A percentile compares a stretch with the other conserved stretches of the same genome.
Conservation (phyloP, 2,113 vertebrate genomes). For the Thunnus thynnus region DNA sequence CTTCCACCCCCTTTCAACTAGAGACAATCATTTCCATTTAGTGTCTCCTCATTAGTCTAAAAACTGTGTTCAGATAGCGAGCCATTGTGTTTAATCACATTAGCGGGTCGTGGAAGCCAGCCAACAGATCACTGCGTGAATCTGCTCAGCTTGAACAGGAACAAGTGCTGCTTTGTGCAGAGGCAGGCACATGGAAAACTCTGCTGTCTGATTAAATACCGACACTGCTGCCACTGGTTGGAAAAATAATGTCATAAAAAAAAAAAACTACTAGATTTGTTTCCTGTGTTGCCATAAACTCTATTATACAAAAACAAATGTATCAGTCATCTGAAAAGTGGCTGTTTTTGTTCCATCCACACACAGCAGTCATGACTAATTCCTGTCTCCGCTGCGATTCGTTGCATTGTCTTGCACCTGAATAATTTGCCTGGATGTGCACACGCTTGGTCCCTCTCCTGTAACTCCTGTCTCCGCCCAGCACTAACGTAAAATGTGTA, state of each 20-base stretch:
- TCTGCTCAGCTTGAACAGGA: neutral
- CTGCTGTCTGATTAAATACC: neutral
- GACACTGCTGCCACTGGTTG: neutral
- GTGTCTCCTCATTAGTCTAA: neutral
- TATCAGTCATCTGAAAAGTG: neutral
- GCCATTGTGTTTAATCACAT: constrained; percentile 28
- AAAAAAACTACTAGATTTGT: too few species aligned
- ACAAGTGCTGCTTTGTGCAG: constrained; percentile 31
- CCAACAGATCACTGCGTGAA: neutral
- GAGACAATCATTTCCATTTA: neutral
- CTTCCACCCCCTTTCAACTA: too few species aligned
- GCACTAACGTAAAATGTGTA: neutral
- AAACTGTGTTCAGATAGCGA: neutral
- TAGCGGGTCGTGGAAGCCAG: neutral
- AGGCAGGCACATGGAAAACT: neutral
- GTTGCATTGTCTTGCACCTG: too few species aligned
- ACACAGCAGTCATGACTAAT: neutral
- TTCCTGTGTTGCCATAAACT: too few species aligned
- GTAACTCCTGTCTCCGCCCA: too few species aligned
- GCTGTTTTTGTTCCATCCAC: too few species aligned
- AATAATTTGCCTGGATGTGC: too few species aligned
- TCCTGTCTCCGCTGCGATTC: neutral
- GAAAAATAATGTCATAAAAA: neutral
- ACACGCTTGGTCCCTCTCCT: too few species aligned
- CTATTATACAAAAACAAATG: too few species aligned